These are phyloP conservation scores for Calameuta filiformis DNA, from an alignment of 2,888 invertebrate species.

Conservation along the genomic window DNA sequence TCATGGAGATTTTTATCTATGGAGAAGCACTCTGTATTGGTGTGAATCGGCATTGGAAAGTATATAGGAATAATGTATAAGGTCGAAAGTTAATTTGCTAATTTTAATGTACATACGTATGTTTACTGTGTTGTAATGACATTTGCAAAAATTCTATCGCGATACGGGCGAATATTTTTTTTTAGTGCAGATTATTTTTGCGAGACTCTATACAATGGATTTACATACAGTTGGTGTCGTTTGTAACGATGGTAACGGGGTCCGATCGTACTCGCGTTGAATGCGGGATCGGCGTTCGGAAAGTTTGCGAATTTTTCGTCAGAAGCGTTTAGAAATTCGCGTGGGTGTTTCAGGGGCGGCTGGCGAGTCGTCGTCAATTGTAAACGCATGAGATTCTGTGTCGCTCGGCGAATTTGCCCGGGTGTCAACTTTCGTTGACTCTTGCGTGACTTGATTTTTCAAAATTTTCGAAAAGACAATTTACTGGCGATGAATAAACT, in stretches of 20 bases:
- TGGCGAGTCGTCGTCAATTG: slow-evolving; percentile 30
- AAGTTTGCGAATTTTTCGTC: slow-evolving; percentile 24
- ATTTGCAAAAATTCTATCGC: neutral
- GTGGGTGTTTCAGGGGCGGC: slow-evolving; percentile 22
- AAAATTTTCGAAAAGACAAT: neutral
- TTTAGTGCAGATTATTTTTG: neutral
- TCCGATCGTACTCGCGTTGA: slow-evolving; percentile 15
- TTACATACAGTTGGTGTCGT: neutral
- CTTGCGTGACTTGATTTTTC: neutral
- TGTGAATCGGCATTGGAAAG: neutral
- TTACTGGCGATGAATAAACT: neutral
- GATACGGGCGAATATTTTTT: neutral
- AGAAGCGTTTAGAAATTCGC: slow-evolving; percentile 38
- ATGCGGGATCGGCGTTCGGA: slow-evolving; percentile 23
- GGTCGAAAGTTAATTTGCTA: neutral
- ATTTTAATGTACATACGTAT: neutral
- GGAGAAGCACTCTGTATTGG: too few species aligned
- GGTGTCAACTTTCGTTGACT: neutral
- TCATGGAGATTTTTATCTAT: neutral
- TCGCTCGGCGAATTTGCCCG: neutral
- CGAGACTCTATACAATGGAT: neutral
- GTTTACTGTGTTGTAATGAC: neutral
- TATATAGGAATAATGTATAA: neutral
- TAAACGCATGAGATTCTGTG: neutral
- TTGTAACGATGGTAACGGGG: neutral